Evolutionary conservation across 2,113 vertebrate species (phyloP), one percentile per base, ranked within the genome.

Genomic region (Gorsachius goisagi): DNA sequence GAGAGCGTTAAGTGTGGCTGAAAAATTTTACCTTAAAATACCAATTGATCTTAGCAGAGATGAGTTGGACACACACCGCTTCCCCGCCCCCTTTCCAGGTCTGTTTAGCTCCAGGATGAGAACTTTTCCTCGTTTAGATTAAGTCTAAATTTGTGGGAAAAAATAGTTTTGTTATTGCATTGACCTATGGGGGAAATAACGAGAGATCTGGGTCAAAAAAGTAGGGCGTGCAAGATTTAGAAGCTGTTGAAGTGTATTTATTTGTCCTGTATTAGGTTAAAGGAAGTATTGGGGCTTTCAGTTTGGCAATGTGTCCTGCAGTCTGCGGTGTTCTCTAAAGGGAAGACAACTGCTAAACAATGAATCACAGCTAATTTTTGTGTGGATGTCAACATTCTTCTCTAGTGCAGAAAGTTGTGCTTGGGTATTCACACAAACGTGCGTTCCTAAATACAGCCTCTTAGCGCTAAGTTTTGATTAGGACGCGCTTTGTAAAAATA

Each of bases 201-300:
- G 67, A 69, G 96, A 91, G 87, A 95, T 97, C 93, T 96, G 94
- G 91, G 96, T 95, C 94, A 96, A 80, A 91, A 93, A 95, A 96
- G 86, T 97, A 96, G 95, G 92, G 63, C 93, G 4, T 83, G 67
- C 39, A 79, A 85, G 93, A 91, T 97, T 88, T 88, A 95, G 93
- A 90, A 88, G 63, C 86, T 90, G 83, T 95, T 85, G 81, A 89
- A 95, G 91, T 93, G 89, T 94, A 86, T 95, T 97, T 96, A 90
- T 95, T 97, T 96, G 92, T 89, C 93, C 91, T 85, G 35, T 90
- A 91, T 94, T 91, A 96, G 95, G 85, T 96, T 84, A 92, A 95
- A 94, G 96, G 88, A 96, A 95, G 76, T 97, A 74, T 85, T 92
- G 96, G 74, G 84, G 62, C 90, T 97, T 80, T 97, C 88, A 81